Percentiles rank a stretch among this genome's conserved stretches.
Evolutionary conservation across 2,888 invertebrate species (phyloP).

Genomic region (Andrena camellia): DNA sequence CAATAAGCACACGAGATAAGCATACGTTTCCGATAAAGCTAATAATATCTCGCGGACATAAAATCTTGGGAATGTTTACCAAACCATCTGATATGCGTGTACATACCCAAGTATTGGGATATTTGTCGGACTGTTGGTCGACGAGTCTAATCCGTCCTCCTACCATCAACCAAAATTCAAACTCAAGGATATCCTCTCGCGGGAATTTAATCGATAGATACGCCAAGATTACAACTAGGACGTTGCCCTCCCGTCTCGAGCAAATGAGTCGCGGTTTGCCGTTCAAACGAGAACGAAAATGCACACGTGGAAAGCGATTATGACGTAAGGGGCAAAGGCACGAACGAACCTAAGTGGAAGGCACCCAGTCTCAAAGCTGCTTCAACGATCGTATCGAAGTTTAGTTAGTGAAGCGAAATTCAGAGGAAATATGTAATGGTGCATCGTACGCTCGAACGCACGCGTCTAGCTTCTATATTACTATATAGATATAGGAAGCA

Average conservation of each 20-base stretch:
- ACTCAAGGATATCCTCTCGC: neutral
- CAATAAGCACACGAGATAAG: slow-evolving; percentile 40
- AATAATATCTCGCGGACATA: neutral
- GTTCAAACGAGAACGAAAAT: slow-evolving; percentile 3
- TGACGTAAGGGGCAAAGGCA: slow-evolving; percentile 18
- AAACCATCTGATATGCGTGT: neutral
- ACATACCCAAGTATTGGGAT: neutral
- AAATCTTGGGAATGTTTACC: slow-evolving; percentile 23
- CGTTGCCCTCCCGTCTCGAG: neutral
- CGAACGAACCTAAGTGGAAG: neutral
- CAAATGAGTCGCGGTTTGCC: neutral
- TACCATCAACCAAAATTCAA: neutral
- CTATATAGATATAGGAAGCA: neutral
- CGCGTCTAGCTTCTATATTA: neutral
- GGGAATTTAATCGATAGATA: neutral
- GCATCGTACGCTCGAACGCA: neutral
- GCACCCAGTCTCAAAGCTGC: neutral
- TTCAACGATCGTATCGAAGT: neutral
- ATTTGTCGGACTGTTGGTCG: neutral
- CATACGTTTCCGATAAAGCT: slow-evolving; percentile 22
- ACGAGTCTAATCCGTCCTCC: neutral
- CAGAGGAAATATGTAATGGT: neutral
- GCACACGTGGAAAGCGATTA: slow-evolving; percentile 49
- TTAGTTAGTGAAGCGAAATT: neutral
- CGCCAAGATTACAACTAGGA: neutral